These are phyloP conservation scores for Zaprionus tsacasi DNA, from an alignment of 1,140 invertebrate species.

Conservation along the genomic window DNA sequence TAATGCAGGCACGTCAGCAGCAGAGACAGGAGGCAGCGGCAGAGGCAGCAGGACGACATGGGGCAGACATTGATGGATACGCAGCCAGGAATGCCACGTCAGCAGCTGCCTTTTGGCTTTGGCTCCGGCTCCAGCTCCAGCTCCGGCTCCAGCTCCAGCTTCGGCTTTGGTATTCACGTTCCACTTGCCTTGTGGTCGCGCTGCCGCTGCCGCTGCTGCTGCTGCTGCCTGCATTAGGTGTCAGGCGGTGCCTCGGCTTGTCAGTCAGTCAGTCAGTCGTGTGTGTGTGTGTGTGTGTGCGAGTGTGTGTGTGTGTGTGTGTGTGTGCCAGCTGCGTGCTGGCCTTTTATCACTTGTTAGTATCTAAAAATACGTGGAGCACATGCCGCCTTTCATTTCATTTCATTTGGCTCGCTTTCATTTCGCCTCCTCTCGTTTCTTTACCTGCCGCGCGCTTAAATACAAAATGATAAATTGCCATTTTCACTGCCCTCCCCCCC, in stretches of 20 bases:
- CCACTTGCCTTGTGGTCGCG: slow-evolving; percentile 38
- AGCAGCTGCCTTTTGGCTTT: slow-evolving; percentile 52
- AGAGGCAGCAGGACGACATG: slow-evolving; percentile 55
- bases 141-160: not conserved
- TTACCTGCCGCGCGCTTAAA: slow-evolving; percentile 72
- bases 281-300: too few species aligned
- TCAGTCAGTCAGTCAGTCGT: slow-evolving; percentile 57
- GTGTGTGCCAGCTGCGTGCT: slow-evolving; percentile 45
- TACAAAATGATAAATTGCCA: slow-evolving; percentile 82
- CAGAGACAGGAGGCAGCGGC: slow-evolving; percentile 35
- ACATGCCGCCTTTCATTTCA: slow-evolving; percentile 75
- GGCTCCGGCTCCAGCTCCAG: not conserved
- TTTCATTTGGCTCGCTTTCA: slow-evolving; percentile 56
- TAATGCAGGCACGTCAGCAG: slow-evolving; percentile 77
- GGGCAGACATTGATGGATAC: slow-evolving; percentile 79
- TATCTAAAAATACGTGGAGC: slow-evolving; percentile 81
- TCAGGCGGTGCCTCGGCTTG: slow-evolving; percentile 60
- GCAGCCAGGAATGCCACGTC: slow-evolving; percentile 76
- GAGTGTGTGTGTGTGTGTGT: slow-evolving; percentile 15
- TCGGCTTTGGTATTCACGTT: slow-evolving; percentile 38
- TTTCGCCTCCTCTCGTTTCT: slow-evolving; percentile 50
- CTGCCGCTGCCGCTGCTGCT: not conserved
- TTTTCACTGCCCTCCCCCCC: slow-evolving; percentile 56
- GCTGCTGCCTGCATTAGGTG: slow-evolving; percentile 31
- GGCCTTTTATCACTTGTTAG: slow-evolving; percentile 80